Percentiles rank a stretch among this genome's conserved stretches.
Evolutionary conservation across 1,140 invertebrate genomes (phyloP).

Genomic region (Pseudomyrmex gracilis): DNA sequence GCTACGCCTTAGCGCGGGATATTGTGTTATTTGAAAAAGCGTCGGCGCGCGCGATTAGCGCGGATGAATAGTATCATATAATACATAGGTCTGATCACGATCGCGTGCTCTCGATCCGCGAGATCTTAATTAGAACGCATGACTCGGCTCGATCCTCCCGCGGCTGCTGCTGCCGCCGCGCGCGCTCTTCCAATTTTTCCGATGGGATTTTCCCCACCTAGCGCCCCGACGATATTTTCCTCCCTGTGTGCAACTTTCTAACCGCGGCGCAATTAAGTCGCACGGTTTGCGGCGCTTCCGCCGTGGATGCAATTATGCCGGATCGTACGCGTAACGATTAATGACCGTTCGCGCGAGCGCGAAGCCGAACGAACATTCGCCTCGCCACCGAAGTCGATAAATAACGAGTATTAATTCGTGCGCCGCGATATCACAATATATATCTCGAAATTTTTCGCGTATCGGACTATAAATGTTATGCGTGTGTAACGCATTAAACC

Average conservation of each 20-base stretch:
- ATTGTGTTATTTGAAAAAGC: conserved; percentile 30
- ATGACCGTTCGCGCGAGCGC: conserved; percentile 44
- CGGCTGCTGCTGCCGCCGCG: conserved; percentile 32
- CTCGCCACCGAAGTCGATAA: conserved; percentile 58
- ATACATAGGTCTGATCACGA: conserved; percentile 44
- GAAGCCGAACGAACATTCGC: conserved; percentile 63
- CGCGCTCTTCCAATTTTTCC: conserved; percentile 64
- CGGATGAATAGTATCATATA: conserved; percentile 53
- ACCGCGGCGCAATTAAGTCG: conserved; percentile 61
- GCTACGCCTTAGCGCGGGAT: not conserved
- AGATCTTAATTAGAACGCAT: conserved; percentile 76
- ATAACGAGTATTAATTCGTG: conserved; percentile 56
- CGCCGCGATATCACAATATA: conserved; percentile 42
- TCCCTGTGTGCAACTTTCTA: conserved; percentile 54
- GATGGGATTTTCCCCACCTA: conserved; percentile 42
- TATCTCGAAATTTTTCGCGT: conserved; percentile 29
- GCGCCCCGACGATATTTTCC: conserved; percentile 63
- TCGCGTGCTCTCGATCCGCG: conserved; percentile 70
- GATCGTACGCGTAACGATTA: conserved; percentile 57
- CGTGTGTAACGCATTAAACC: conserved; percentile 10
- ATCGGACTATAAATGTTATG: conserved; percentile 21
- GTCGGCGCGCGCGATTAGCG: conserved; percentile 42
- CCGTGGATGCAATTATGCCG: conserved; percentile 63
- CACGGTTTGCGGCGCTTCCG: conserved; percentile 51
- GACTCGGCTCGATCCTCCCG: conserved; percentile 66